A percentile compares a stretch with the other conserved stretches of the same genome.
phyloP scores from a whole-genome alignment of 1,140 invertebrate genomes.

The Drosophila sp. region DNA sequence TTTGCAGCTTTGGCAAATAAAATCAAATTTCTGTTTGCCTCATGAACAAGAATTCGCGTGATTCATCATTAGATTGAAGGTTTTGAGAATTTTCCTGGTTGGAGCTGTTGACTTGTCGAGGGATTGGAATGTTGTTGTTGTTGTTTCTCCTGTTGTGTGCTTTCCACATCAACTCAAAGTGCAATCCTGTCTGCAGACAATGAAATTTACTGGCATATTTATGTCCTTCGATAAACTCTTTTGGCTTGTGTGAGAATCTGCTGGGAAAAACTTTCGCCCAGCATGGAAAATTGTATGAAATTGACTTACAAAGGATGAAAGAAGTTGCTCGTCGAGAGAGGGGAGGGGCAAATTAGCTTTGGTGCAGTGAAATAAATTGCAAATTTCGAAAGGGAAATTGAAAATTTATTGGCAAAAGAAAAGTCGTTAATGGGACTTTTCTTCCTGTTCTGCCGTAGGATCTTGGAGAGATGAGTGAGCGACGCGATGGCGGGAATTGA shows the following conservation, averaged over 20 bases:
- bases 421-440: slow-evolving; percentile 23
- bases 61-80: slow-evolving; percentile 26
- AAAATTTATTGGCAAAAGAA: slow-evolving; percentile 64
- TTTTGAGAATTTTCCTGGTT: not conserved
- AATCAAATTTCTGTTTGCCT: slow-evolving; percentile 51
- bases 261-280: slow-evolving; percentile 17
- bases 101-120: slow-evolving; percentile 28
- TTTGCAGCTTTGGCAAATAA: slow-evolving; percentile 47
- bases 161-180: slow-evolving; percentile 9
- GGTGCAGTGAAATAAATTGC: slow-evolving; percentile 56
- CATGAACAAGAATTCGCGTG: slow-evolving; percentile 12
- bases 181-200: slow-evolving; percentile 33
- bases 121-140: not conserved
- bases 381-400: slow-evolving; percentile 62
- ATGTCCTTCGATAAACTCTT: slow-evolving; percentile 30
- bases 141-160: slow-evolving; percentile 13
- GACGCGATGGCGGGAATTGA: slow-evolving; percentile 34
- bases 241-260: slow-evolving; percentile 33
- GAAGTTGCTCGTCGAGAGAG: not conserved
- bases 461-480: slow-evolving; percentile 10
- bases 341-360: slow-evolving; percentile 45
- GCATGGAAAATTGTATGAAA: slow-evolving; percentile 41
- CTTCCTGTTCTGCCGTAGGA: slow-evolving; percentile 3
- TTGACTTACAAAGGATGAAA: slow-evolving; percentile 31
- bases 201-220: slow-evolving; percentile 44